Percentiles rank a stretch among this genome's conserved stretches.
phyloP scores from a whole-genome alignment of 92 coral and sea anemone genomes.

The Virgularia gustaviana region DNA sequence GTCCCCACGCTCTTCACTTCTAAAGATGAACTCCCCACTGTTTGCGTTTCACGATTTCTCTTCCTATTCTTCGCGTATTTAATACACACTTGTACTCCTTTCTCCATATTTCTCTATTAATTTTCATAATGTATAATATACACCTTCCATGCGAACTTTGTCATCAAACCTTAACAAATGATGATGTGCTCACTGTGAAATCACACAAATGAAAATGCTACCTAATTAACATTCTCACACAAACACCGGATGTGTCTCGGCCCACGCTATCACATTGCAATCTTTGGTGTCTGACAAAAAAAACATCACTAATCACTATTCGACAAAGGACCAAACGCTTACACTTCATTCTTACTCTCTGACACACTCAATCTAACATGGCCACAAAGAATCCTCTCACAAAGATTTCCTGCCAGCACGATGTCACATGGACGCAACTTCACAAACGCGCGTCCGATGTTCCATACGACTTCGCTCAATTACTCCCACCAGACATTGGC shows the following conservation, averaged over 20 bases:
- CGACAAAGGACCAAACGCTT: too few species aligned
- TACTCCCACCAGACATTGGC: neutral
- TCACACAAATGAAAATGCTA: neutral
- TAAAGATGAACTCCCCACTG: too few species aligned
- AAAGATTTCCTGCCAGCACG: neutral
- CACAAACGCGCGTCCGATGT: slow-evolving; percentile 1
- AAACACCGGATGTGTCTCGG: too few species aligned
- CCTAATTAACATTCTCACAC: too few species aligned
- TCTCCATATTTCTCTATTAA: neutral
- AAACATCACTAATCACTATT: neutral
- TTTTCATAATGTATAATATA: too few species aligned
- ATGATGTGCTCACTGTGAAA: neutral
- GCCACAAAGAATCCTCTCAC: slow-evolving; percentile 8
- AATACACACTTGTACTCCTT: neutral
- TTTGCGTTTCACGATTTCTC: too few species aligned
- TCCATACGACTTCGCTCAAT: neutral
- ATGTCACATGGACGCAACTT: slow-evolving; percentile 6
- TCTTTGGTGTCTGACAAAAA: neutral
- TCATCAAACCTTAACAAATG: neutral
- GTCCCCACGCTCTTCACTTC: too few species aligned
- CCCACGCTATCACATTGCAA: neutral
- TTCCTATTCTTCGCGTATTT: neutral
- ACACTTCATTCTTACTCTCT: neutral
- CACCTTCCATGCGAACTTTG: neutral
- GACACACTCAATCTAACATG: neutral